Conservation (phyloP, 2,888 invertebrate genomes). For the Epistrophe eligans region DNA sequence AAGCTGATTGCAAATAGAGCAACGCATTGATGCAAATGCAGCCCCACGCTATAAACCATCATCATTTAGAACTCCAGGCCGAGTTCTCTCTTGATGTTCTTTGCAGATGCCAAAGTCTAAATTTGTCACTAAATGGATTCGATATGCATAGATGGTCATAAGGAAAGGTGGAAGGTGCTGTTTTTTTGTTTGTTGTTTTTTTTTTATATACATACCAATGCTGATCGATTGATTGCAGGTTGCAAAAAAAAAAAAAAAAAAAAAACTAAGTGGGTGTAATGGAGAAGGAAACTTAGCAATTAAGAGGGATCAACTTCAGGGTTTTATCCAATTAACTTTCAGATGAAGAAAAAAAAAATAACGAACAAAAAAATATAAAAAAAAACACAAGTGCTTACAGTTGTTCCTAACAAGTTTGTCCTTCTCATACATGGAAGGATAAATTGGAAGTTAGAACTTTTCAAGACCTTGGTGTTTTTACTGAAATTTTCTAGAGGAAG, state of each 20-base stretch:
- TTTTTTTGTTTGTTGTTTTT: not conserved
- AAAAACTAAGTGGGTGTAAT: constrained; percentile 66
- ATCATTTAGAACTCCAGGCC: not conserved
- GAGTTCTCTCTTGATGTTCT: not conserved
- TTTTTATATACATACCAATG: not conserved
- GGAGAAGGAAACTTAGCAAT: constrained; percentile 70
- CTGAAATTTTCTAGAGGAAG: not conserved
- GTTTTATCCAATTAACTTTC: constrained; percentile 47
- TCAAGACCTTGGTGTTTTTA: constrained; percentile 11
- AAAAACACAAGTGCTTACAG: not conserved
- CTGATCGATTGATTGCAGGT: constrained; percentile 67
- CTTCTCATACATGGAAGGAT: constrained; percentile 4
- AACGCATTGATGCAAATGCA: constrained; percentile 47
- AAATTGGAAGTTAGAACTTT: constrained; percentile 1
- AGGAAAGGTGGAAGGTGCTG: constrained; percentile 20
- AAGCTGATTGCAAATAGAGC: constrained; percentile 49
- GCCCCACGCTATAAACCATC: not conserved
- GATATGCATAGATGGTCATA: constrained; percentile 61
- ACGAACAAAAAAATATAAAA: not conserved
- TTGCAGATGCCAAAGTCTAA: constrained; percentile 44
- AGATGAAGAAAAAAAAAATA: constrained; percentile 10
- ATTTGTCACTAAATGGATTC: constrained; percentile 71
- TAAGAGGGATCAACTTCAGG: constrained; percentile 54
- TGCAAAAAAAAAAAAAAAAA: constrained; percentile 13
- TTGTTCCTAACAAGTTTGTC: constrained; percentile 26